Conservation (phyloP, 2,888 invertebrate species). For the Caenorhabditis sp. region DNA sequence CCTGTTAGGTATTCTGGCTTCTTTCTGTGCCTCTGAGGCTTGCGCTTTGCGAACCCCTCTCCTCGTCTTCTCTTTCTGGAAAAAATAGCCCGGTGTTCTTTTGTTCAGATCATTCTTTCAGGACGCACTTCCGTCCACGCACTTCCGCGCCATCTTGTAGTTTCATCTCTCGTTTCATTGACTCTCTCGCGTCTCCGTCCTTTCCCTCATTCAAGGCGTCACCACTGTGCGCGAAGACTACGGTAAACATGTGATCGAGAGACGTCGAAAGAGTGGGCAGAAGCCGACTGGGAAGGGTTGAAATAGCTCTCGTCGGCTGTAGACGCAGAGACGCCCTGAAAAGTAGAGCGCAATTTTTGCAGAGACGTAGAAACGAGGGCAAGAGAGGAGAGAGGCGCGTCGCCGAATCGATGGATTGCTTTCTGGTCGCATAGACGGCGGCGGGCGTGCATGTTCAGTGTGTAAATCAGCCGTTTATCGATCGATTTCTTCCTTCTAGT, state of each 20-base stretch:
- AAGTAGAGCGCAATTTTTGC: conserved; percentile 1
- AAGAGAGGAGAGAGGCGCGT: neutral
- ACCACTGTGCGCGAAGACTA: conserved; percentile 8
- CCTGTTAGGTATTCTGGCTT: too few relatives aligned
- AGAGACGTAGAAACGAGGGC: neutral
- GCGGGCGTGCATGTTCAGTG: conserved; percentile 8
- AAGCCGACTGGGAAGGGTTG: conserved; percentile 3
- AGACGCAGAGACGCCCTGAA: conserved; percentile 13
- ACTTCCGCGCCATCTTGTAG: neutral
- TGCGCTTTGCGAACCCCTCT: too few relatives aligned
- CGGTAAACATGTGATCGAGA: conserved; percentile 38
- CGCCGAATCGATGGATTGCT: conserved; percentile 25
- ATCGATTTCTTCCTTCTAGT: neutral
- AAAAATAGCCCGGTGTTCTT: too few relatives aligned
- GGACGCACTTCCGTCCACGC: too few relatives aligned
- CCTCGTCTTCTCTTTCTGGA: too few relatives aligned
- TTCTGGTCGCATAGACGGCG: conserved; percentile 6
- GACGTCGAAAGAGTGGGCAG: neutral
- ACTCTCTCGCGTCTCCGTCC: neutral
- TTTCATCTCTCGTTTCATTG: neutral
- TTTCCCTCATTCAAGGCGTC: neutral
- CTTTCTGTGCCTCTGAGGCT: too few relatives aligned
- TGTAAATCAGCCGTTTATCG: conserved; percentile 1
- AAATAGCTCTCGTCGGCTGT: neutral
- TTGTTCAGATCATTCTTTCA: too few relatives aligned